phyloP scores from a whole-genome alignment of 1,140 invertebrate genomes.

The Hylyphantes graminicola region DNA sequence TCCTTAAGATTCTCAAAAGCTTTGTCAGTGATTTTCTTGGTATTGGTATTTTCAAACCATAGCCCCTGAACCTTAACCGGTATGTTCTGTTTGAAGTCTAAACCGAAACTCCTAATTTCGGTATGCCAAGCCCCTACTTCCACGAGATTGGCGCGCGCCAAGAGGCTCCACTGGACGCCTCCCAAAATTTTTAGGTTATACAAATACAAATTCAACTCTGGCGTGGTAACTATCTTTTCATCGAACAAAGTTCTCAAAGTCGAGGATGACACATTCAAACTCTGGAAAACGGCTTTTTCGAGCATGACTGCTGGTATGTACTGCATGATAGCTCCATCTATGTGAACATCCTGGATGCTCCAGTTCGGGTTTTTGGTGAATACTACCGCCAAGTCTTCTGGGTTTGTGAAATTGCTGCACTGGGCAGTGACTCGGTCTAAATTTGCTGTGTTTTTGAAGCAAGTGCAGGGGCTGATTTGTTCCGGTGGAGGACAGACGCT shows the following conservation, averaged over 20 bases:
- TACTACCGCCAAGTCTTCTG: background rate
- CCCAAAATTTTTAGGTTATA: background rate
- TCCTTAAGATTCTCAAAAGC: background rate
- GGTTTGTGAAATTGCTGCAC: background rate
- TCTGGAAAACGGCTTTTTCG: background rate
- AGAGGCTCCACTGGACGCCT: background rate
- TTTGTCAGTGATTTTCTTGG: background rate
- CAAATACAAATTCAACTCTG: conserved; percentile 10
- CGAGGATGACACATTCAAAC: conserved; percentile 3
- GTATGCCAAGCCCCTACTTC: background rate
- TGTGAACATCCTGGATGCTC: conserved; percentile 1
- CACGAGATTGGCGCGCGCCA: background rate
- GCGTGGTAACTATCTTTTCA: background rate
- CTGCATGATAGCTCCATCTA: background rate
- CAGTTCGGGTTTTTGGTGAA: conserved; percentile 14
- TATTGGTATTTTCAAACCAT: conserved; percentile 2
- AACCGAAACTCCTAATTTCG: background rate
- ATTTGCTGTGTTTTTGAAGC: background rate
- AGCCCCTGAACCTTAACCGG: background rate
- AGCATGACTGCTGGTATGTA: conserved; percentile 2
- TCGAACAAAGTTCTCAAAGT: conserved; percentile 8
- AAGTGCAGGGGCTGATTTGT: background rate
- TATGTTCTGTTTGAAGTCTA: background rate
- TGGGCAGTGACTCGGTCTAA: background rate
- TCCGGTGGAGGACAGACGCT: background rate